A percentile compares a stretch with the other conserved stretches of the same genome.
Conservation (phyloP, 1,140 invertebrate genomes). For the Calephelis virginiensis region DNA sequence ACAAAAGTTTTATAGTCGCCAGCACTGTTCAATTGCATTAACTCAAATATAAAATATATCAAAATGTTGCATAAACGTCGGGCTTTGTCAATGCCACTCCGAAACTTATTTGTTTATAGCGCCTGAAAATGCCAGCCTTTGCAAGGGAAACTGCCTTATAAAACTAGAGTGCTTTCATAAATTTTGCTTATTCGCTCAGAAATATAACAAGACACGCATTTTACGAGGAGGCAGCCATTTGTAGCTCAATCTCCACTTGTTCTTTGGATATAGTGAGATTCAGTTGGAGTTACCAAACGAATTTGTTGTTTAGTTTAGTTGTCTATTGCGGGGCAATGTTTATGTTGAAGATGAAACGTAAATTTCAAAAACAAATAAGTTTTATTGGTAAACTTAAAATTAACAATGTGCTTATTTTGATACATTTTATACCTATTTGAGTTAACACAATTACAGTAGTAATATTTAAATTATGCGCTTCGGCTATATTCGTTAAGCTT, state of each 20-base stretch:
- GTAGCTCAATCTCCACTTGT: slow-evolving; percentile 68
- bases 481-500: too few species aligned
- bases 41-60: slow-evolving; percentile 11
- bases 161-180: slow-evolving; percentile 53
- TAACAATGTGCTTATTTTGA: too few species aligned
- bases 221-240: slow-evolving; percentile 59
- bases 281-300: slow-evolving; percentile 64
- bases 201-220: slow-evolving; percentile 61
- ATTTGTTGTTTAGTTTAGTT: slow-evolving; percentile 48
- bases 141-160: slow-evolving; percentile 32
- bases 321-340: background rate
- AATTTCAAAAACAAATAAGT: too few species aligned
- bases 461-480: too few species aligned
- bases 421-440: too few species aligned
- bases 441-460: too few species aligned
- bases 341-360: too few species aligned
- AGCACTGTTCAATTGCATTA: background rate
- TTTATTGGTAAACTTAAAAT: too few species aligned
- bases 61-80: slow-evolving; percentile 12
- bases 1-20: background rate
- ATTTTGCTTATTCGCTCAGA: slow-evolving; percentile 45
- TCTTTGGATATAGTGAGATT: slow-evolving; percentile 65
- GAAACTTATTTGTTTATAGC: slow-evolving; percentile 20
- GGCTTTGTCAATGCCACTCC: slow-evolving; percentile 19
- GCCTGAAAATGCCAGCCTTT: slow-evolving; percentile 23